Percentiles rank a stretch among this genome's conserved stretches.
Conservation (phyloP, 1,140 invertebrate genomes). For the Drosophila biarmipes region DNA sequence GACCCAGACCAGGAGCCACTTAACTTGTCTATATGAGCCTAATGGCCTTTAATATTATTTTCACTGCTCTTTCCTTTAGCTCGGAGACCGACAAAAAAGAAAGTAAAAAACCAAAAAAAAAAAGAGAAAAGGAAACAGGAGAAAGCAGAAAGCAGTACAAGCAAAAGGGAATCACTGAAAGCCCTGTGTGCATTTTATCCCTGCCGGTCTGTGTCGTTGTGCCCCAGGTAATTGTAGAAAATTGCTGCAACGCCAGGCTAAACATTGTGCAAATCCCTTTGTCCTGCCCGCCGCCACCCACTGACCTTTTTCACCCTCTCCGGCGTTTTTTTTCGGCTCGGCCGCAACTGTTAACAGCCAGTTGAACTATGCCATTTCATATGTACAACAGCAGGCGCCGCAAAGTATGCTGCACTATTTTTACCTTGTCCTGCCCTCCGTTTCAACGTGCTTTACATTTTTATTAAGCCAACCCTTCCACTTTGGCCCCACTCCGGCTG, state of each 20-base stretch:
- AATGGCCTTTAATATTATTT: slow-evolving; percentile 84
- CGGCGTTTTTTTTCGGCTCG: slow-evolving; percentile 44
- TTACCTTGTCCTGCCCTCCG: slow-evolving; percentile 51
- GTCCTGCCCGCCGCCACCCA: slow-evolving; percentile 34
- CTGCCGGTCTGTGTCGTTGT: slow-evolving; percentile 57
- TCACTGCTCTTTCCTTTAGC: slow-evolving; percentile 69
- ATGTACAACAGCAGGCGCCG: slow-evolving; percentile 64
- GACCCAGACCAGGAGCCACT: slow-evolving; percentile 67
- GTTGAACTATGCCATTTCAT: slow-evolving; percentile 83
- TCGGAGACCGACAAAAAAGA: slow-evolving; percentile 38
- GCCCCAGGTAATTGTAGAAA: slow-evolving; percentile 81
- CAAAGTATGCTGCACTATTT: slow-evolving; percentile 78
- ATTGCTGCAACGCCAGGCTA: slow-evolving; percentile 80
- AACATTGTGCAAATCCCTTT: slow-evolving; percentile 83
- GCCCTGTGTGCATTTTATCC: slow-evolving; percentile 79
- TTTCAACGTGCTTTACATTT: slow-evolving; percentile 80
- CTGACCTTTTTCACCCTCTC: slow-evolving; percentile 18
- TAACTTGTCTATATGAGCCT: slow-evolving; percentile 84
- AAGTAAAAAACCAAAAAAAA: not conserved
- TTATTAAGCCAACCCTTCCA: slow-evolving; percentile 79
- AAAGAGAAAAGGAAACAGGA: slow-evolving; percentile 11
- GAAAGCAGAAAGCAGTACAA: too few relatives aligned
- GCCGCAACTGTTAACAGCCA: slow-evolving; percentile 82
- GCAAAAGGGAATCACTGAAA: slow-evolving; percentile 76
- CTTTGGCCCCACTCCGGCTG: slow-evolving; percentile 18